Evolutionary conservation across 2,113 vertebrate genomes (phyloP).

Genomic region (Ctenomys sociabilis): DNA sequence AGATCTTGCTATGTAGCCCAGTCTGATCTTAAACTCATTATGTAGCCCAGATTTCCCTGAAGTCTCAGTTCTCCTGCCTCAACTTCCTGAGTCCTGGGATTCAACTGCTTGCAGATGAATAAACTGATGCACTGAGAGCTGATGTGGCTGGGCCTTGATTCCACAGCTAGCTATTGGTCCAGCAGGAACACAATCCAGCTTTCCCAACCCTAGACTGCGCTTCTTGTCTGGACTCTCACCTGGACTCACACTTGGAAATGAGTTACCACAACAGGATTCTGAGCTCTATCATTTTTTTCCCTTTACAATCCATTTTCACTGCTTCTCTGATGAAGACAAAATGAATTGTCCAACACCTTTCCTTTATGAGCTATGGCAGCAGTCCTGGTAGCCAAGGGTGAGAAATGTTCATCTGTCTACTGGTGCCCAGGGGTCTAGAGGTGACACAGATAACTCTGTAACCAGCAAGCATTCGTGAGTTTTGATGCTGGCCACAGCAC

Average conservation of each 20-base stretch:
- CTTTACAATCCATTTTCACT: neutral
- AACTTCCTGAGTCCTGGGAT: neutral
- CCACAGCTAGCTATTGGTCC: neutral
- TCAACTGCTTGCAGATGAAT: neutral
- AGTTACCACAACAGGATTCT: neutral
- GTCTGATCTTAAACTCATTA: neutral
- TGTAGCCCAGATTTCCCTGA: neutral
- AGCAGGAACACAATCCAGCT: neutral
- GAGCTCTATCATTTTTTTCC: neutral
- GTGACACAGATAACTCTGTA: neutral
- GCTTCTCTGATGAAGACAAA: neutral
- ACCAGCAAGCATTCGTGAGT: neutral
- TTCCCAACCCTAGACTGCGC: neutral
- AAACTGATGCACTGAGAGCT: neutral
- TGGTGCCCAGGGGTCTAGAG: neutral
- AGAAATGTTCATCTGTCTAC: neutral
- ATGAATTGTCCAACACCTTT: neutral
- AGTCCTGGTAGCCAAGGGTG: neutral
- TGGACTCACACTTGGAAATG: neutral
- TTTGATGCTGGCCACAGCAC: neutral
- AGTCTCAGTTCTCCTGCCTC: neutral
- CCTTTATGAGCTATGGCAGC: neutral
- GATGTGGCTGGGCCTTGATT: neutral
- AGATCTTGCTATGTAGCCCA: neutral
- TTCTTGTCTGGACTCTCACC: neutral